phyloP scores from a whole-genome alignment of 2,113 vertebrate genomes.

The Pachypanchax playfairii region DNA sequence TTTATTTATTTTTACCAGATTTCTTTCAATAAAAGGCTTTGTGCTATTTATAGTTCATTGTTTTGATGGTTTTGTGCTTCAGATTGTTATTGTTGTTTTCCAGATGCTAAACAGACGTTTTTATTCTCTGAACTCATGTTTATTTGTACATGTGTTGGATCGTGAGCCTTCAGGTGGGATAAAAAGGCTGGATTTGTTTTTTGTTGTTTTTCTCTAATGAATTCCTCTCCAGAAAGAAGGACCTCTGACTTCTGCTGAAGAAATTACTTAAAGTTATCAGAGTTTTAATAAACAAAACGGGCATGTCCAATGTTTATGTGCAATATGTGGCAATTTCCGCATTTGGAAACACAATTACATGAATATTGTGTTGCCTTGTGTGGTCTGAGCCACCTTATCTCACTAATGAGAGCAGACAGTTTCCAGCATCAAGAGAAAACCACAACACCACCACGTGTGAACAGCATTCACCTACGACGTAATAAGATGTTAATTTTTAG shows the following conservation, averaged over 20 bases:
- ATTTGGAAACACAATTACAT: not conserved
- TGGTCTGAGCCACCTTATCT: not conserved
- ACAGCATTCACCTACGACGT: constrained; percentile 21
- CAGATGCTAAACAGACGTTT: constrained; percentile 86
- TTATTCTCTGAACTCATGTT: constrained; percentile 83
- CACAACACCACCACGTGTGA: constrained; percentile 7
- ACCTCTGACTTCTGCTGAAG: constrained; percentile 10
- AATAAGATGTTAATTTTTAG: constrained; percentile 36
- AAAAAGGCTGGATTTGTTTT: not conserved
- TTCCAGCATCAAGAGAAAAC: constrained; percentile 14
- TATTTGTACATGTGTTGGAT: constrained; percentile 85
- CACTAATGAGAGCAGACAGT: constrained; percentile 19
- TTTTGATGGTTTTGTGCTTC: not conserved
- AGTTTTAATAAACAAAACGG: not conserved
- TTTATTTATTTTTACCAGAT: constrained; percentile 73
- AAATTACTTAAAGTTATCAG: constrained; percentile 9
- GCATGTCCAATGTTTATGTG: not conserved
- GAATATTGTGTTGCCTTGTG: not conserved
- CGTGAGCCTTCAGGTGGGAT: constrained; percentile 17
- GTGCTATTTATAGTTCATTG: not conserved
- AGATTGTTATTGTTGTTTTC: not conserved
- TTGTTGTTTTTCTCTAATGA: constrained; percentile 3
- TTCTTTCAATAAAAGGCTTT: not conserved
- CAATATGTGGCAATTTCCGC: not conserved
- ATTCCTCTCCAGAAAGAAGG: constrained; percentile 25